Evolutionary conservation across 2,797 vertebrate species (phyloP).

Genomic region (Anniella stebbinsi): DNA sequence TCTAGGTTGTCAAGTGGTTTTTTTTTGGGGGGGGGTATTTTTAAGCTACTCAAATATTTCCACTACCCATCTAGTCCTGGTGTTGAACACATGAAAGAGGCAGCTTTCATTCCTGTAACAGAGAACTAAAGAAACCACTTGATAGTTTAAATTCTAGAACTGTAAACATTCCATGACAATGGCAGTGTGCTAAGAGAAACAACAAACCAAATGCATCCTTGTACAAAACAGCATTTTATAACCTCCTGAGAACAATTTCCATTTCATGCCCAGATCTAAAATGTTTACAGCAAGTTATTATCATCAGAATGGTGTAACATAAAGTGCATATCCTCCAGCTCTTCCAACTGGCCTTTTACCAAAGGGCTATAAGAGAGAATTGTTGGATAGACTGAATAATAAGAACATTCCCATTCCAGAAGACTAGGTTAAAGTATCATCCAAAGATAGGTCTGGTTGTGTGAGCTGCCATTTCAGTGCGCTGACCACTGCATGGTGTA

Average conservation of each 20-base stretch:
- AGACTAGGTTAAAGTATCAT: background rate
- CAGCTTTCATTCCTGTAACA: slow-evolving; percentile 5
- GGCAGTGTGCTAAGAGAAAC: slow-evolving; percentile 32
- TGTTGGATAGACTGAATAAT: slow-evolving; percentile 10
- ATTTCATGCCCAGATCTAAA: slow-evolving; percentile 37
- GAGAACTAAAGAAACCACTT: slow-evolving; percentile 5
- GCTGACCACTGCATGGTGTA: background rate
- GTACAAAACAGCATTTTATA: slow-evolving; percentile 8
- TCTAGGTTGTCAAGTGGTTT: background rate
- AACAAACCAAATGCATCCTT: slow-evolving; percentile 7
- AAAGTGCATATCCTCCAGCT: background rate
- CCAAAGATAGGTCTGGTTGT: background rate
- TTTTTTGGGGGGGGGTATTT: background rate
- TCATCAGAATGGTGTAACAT: background rate
- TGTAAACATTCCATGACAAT: slow-evolving; percentile 21
- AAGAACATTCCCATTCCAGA: background rate
- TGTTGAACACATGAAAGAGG: slow-evolving; percentile 15
- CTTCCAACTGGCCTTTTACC: slow-evolving; percentile 5
- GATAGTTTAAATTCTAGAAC: slow-evolving; percentile 36
- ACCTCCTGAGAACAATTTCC: background rate
- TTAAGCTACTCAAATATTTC: background rate
- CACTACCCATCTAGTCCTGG: background rate
- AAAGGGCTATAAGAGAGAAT: background rate
- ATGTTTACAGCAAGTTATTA: slow-evolving; percentile 19
- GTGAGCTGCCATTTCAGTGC: background rate